Evolutionary conservation across 1,140 invertebrate genomes (phyloP).

Genomic region (Drosophila arawakana): DNA sequence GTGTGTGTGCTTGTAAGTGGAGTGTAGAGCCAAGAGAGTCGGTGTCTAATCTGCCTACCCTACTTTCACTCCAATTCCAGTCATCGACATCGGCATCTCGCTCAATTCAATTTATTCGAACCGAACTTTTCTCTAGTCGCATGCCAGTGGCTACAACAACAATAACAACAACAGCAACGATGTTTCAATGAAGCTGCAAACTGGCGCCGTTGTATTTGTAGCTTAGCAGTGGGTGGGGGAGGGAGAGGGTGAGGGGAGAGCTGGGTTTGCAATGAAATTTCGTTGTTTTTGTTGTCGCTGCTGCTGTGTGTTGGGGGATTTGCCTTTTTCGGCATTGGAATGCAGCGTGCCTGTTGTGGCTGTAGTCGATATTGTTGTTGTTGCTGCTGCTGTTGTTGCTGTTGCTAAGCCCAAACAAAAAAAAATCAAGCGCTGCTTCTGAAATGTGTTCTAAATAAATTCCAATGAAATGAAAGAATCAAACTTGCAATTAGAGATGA

Average conservation of each 20-base stretch:
- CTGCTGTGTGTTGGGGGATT: slow-evolving; percentile 59
- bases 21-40: slow-evolving; percentile 27
- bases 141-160: slow-evolving; percentile 41
- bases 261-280: slow-evolving; percentile 71
- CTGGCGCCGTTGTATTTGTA: slow-evolving; percentile 46
- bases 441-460: slow-evolving; percentile 82
- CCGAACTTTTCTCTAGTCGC: slow-evolving; percentile 61
- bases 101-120: slow-evolving; percentile 80
- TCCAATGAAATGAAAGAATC: slow-evolving; percentile 73
- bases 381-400: slow-evolving; percentile 8
- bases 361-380: slow-evolving; percentile 34
- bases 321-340: slow-evolving; percentile 80
- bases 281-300: slow-evolving; percentile 47
- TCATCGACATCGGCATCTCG: slow-evolving; percentile 69
- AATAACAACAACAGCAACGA: slow-evolving; percentile 24
- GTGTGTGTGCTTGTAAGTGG: slow-evolving; percentile 7
- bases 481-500: slow-evolving; percentile 32
- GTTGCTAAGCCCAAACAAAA: slow-evolving; percentile 37
- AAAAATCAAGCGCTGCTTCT: slow-evolving; percentile 26
- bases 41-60: slow-evolving; percentile 78
- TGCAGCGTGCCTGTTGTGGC: slow-evolving; percentile 63
- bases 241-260: slow-evolving; percentile 4
- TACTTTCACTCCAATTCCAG: slow-evolving; percentile 82
- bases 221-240: slow-evolving; percentile 19
- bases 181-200: slow-evolving; percentile 44